These are phyloP conservation scores for Emesis russula DNA, from an alignment of 2,888 invertebrate species.

Conservation along the genomic window DNA sequence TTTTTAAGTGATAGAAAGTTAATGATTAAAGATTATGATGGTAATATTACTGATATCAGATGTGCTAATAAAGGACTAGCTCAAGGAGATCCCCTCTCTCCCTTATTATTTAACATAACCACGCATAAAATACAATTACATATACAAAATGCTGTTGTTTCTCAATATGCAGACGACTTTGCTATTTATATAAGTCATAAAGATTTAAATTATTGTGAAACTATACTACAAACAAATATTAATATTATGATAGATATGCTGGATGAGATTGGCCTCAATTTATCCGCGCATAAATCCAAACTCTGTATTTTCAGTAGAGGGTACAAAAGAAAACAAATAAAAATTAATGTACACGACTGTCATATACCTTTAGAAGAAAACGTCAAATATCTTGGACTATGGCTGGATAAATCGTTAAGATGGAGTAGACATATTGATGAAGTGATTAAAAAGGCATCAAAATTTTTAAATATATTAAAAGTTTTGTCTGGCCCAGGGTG, in stretches of 20 bases:
- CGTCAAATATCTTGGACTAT: not conserved
- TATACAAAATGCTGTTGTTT: not conserved
- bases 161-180: not conserved
- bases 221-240: not conserved
- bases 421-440: not conserved
- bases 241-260: not conserved
- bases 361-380: not conserved
- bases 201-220: not conserved
- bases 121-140: not conserved
- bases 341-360: not conserved
- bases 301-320: not conserved
- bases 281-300: not conserved
- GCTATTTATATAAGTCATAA: not conserved
- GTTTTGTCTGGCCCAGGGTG: not conserved
- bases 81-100: too few relatives aligned
- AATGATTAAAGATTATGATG: too few relatives aligned
- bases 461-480: slow-evolving; percentile 5
- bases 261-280: not conserved
- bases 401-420: not conserved
- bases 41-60: too few relatives aligned
- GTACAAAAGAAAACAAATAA: not conserved
- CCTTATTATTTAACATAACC: not conserved
- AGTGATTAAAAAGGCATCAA: not conserved
- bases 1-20: too few relatives aligned
- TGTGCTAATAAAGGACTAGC: too few relatives aligned